Percentiles rank a stretch among this genome's conserved stretches.
Evolutionary conservation across 2,888 invertebrate genomes (phyloP).

Genomic region (Bembecia ichneumoniformis): DNA sequence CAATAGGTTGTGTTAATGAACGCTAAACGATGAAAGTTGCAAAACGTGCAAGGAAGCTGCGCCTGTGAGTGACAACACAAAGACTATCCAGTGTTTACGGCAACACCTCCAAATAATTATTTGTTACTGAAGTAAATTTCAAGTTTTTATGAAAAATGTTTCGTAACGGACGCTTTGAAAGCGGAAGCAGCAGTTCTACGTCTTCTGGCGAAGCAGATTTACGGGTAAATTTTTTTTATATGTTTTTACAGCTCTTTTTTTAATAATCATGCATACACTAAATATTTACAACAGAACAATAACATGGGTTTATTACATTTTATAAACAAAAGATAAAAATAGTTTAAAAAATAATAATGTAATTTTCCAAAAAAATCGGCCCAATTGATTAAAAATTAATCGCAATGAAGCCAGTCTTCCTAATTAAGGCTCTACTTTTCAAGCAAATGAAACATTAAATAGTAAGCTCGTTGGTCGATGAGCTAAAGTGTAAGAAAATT

Average conservation of each 20-base stretch:
- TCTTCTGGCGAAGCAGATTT: conserved; percentile 58
- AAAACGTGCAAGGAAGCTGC: not conserved
- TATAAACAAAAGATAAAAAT: too few relatives aligned
- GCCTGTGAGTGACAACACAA: not conserved
- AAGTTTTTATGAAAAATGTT: conserved; percentile 18
- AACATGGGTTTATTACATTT: too few relatives aligned
- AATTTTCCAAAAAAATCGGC: too few relatives aligned
- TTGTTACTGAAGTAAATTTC: not conserved
- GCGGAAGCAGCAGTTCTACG: conserved; percentile 46
- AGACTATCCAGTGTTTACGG: not conserved
- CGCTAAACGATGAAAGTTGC: conserved; percentile 28
- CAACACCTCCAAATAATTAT: not conserved
- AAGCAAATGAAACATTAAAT: too few relatives aligned
- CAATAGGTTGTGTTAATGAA: conserved; percentile 22
- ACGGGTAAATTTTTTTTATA: conserved; percentile 30
- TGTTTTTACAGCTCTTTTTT: not conserved
- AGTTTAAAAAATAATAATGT: too few relatives aligned
- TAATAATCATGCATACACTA: not conserved
- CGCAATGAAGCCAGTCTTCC: too few relatives aligned
- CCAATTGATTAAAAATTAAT: too few relatives aligned
- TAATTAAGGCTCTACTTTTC: too few relatives aligned
- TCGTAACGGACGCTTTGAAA: conserved; percentile 34
- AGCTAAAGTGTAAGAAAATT: too few relatives aligned
- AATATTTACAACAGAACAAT: not conserved
- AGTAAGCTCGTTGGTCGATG: too few relatives aligned